Base-by-base conservation (phyloP, 1,140 invertebrate species). In the Ceratoteleas bidentatus region DNA sequence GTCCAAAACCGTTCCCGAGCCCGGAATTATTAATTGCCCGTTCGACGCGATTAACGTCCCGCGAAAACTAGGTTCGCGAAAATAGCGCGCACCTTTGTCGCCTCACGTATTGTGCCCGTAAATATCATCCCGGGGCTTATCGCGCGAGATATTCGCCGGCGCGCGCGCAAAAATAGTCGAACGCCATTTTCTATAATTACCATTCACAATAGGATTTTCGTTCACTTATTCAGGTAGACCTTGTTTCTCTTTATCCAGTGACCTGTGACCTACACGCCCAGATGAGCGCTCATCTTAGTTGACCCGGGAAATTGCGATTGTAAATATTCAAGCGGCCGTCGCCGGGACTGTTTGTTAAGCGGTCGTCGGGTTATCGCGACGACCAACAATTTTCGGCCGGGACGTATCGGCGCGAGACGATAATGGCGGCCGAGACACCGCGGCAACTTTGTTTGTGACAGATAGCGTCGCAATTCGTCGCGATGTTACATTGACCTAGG, bases 401-500 rank as follows among this genome's bases (percentile, higher is more conserved):
- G 24, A 2, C 24, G 10, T 49, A 2, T 49, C 14, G 15, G 6
- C 9, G 15, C 16, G 16, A 36, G 54, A 73, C 33, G 47, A 33
- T 54, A 32, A 54, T 15, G 9, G 24, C 14, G 33, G 43, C 34
- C 8, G 10, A 36, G 47, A 54, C 40, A 79, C 4, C 24, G 24
- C 24, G 1, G 24, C 54, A 73, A 60, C 50, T 34, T 54, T 56
- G 43, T 68, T 72, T 66, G 61, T 61, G 57, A 69, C 32, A 53
- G 57, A 70, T 70, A 65, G 58, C 43, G 58, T 64, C 49, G 66
- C 65, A 60, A 69, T 66, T 66, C 56, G 13, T 36, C 15, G 52
- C 38, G 43, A 64, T 80, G 69, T 74, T 80, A 80, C 77, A 80
- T 80, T 80, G 77, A 80, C 77, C 77, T 80, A 80, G 62, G 77